Base-by-base conservation (phyloP, 2,797 vertebrate genomes). In the Odontamblyopus rebecca region DNA sequence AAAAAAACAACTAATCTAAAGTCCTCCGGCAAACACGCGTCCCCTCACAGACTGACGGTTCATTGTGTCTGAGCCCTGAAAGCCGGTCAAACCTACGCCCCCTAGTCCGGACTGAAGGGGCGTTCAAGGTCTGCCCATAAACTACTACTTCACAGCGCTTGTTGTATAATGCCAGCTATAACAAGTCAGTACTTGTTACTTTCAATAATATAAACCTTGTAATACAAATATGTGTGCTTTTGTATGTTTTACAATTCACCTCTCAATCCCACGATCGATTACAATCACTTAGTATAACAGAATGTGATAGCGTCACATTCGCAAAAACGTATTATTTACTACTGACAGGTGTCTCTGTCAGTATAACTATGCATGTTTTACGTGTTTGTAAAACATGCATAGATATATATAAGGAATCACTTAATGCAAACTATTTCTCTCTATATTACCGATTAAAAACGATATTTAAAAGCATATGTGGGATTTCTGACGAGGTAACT, bases 11-110 rank as follows among this genome's bases (percentile, higher is more conserved):
- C 59, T 41, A 81, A 78, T 76, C 73, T 80, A 78, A 50, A 38
- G 23, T 64, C 79, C 68, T 82, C 54, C 67, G 74, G 56, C 81
- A 88, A 82, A 80, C 90, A 85, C 76, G 93, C 81, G 86, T 82
- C 78, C 80, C 82, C 86, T 85, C 82, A 76, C 85, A 32, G 82
- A 81, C 85, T 88, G 90, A 90, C 85, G 88, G 89, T 77, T 94
- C 93, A 94, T 94, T 95, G 94, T 95, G 94, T 94, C 93, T 93
- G 92, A 84, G 77, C 77, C 73, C 81, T 0, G 75, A 85, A 84
- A 94, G 92, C 94, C 94, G 94, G 93, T 92, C 86, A 90, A 92
- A 91, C 88, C 91, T 91, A 94, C 94, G 92, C 93, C 93, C 93
- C 90, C 93, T 89, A 81, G 83, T 80, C 82, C 87, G 82, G 86